Evolutionary conservation across 2,113 vertebrate genomes (phyloP).

Genomic region (Otis tarda): DNA sequence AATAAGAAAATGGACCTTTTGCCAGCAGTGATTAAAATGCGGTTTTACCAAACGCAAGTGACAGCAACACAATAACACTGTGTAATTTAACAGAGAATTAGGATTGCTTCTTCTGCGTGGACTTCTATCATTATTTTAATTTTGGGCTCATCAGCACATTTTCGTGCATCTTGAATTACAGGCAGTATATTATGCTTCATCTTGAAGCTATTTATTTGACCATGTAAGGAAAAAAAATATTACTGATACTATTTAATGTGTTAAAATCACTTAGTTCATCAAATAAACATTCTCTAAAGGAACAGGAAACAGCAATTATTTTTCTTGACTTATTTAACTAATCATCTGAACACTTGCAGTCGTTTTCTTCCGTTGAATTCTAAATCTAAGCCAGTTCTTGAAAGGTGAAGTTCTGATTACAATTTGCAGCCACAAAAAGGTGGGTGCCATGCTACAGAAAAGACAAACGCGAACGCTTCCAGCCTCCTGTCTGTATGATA

Average conservation of each 20-base stretch:
- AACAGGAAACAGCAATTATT: background rate
- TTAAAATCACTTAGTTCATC: slow-evolving; percentile 10
- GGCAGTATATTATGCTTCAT: background rate
- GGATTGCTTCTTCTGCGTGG: background rate
- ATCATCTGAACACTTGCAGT: background rate
- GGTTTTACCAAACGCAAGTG: slow-evolving; percentile 4
- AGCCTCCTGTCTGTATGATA: background rate
- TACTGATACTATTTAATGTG: background rate
- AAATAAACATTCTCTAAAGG: slow-evolving; percentile 1
- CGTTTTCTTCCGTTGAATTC: background rate
- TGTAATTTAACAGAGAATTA: slow-evolving; percentile 42
- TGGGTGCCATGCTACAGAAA: background rate
- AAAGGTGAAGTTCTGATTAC: background rate
- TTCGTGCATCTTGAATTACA: slow-evolving; percentile 12
- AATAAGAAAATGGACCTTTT: background rate
- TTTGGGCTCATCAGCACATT: slow-evolving; percentile 27
- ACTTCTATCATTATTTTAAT: slow-evolving; percentile 35
- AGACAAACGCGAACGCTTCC: fast-evolving
- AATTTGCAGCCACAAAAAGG: background rate
- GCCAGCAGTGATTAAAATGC: background rate
- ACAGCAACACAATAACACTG: background rate
- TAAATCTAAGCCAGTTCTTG: background rate
- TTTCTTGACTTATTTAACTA: background rate
- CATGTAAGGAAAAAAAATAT: background rate
- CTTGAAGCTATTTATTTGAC: slow-evolving; percentile 17